Base-by-base conservation (phyloP, 2,888 invertebrate genomes). In the Eulithis testata region DNA sequence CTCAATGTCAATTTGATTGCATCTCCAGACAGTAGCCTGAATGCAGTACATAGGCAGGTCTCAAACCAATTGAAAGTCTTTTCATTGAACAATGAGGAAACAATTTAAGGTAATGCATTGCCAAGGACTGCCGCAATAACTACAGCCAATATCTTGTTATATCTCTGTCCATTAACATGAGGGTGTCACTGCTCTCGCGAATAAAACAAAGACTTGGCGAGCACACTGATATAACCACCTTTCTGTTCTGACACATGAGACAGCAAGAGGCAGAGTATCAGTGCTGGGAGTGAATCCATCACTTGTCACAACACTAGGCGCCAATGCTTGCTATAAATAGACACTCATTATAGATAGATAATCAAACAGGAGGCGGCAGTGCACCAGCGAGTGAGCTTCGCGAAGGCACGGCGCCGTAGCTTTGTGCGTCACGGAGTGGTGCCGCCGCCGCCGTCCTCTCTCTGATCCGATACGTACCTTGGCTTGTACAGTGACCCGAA, bases 401-500 rank as follows among this genome's bases (percentile, higher is more conserved):
- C 49, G 49, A 21, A 4, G 44, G 12, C 47, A 12, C 7, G 7
- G 56, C 43, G 45, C 14, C 6, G 40, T 21, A 21, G 21, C 21
- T 21, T 21, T 12, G 45, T 47, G 65, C 56, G 60, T 57, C 56
- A 56, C 65, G 52, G 55, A 43, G 21, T n/a, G 52, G 40, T 52
- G 70, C 49, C 49, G 47, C 63, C 63, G 70, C 76, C 71, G 73
- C 66, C 73, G 67, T 68, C 69, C 75, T 75, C 71, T 70, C 67
- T 65, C 64, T 61, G 67, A 69, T 66, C 62, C 72, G 61, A 70
- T 70, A 74, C 89, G 73, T 81, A 91, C 92, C 92, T 92, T 91
- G 81, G 83, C 77, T 85, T 83, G 82, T 81, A 89, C 90, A 85
- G 86, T 85, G 82, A 82, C 88, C 84, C 86, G 82, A 91, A 91